Evolutionary conservation across 2,888 invertebrate species (phyloP).

Genomic region (Drosophila phalerata): DNA sequence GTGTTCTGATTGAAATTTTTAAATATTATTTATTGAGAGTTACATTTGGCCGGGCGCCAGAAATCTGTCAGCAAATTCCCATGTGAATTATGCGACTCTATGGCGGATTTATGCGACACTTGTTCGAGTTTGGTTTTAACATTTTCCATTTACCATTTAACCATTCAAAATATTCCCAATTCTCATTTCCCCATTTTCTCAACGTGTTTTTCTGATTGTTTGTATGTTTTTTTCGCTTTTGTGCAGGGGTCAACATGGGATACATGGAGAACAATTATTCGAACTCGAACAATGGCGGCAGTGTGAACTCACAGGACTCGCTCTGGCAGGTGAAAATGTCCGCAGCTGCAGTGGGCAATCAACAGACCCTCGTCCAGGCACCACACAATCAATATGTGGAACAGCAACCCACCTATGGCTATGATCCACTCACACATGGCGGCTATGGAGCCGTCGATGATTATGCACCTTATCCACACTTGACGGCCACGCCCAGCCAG

Average conservation of each 20-base stretch:
- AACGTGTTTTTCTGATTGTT: slow-evolving; percentile 3
- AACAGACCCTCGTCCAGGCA: slow-evolving; percentile 87
- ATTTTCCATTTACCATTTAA: slow-evolving; percentile 14
- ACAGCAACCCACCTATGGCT: slow-evolving; percentile 90
- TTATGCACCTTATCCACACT: slow-evolving; percentile 94
- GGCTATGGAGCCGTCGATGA: slow-evolving; percentile 94
- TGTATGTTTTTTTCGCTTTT: background rate
- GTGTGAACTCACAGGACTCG: slow-evolving; percentile 97
- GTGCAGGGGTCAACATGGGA: slow-evolving; percentile 93
- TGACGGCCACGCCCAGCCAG: slow-evolving; percentile 89
- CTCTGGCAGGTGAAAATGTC: slow-evolving; percentile 97
- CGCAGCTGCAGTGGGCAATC: slow-evolving; percentile 90
- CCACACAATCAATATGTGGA: slow-evolving; percentile 87
- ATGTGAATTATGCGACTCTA: slow-evolving; percentile 53
- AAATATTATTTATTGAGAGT: slow-evolving; percentile 45
- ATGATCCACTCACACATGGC: slow-evolving; percentile 92
- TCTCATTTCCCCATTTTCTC: slow-evolving; percentile 23
- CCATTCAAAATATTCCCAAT: slow-evolving; percentile 9
- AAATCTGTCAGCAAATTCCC: slow-evolving; percentile 36
- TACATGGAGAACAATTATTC: slow-evolving; percentile 97
- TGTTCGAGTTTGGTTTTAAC: slow-evolving; percentile 35
- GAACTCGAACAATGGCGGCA: slow-evolving; percentile 97
- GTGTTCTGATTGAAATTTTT: slow-evolving; percentile 25
- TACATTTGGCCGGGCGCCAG: slow-evolving; percentile 46
- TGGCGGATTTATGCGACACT: slow-evolving; percentile 58